Base-by-base conservation (phyloP, 2,797 vertebrate genomes). In the Spinus pinus region DNA sequence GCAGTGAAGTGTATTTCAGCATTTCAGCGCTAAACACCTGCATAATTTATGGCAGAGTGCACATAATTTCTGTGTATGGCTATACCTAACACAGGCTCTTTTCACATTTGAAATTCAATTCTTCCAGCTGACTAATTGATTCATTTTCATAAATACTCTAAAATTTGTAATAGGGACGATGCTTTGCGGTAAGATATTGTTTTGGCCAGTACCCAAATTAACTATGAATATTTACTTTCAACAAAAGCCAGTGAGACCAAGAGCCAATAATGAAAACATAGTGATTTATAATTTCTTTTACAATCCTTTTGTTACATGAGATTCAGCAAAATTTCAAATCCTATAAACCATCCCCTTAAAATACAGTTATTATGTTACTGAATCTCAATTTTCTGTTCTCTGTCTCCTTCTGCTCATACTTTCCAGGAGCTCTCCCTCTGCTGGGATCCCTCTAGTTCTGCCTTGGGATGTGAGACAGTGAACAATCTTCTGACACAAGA, bases 41-140 rank as follows among this genome's bases (percentile, higher is more conserved):
- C 2, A 10, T 87, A 89, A 93, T 93, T 93, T 91, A 95, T 81
- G 72, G 75, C 35, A 89, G 69, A 80, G 35, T 67, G 61, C 57
- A 87, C 65, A 58, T 57, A 60, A 78, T 87, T 94, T 85, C 84
- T 94, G 0, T 72, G 56, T 71, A 62, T n/a, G 61, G 42, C 57
- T 93, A 71, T 81, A 85, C 21, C 41, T 89, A 80, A 83, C 1
- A 17, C 23, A 54, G 33, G 69, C 51, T 96, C 54, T 69, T 85
- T 81, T 81, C 65, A 71, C 69, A 92, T 85, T 88, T 93, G 75
- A 92, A 95, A 93, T 95, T 94, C 78, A 89, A 54, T 85, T 93
- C 81, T 80, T 33, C 35, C 61, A 65, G 54, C 60, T 85, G 69
- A 74, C 75, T 93, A 91, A 95, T 93, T 91, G 61, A 95, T 92